Evolutionary conservation across 92 coral and sea anemone genomes (phyloP).

Genomic region (Actinostola sp.): DNA sequence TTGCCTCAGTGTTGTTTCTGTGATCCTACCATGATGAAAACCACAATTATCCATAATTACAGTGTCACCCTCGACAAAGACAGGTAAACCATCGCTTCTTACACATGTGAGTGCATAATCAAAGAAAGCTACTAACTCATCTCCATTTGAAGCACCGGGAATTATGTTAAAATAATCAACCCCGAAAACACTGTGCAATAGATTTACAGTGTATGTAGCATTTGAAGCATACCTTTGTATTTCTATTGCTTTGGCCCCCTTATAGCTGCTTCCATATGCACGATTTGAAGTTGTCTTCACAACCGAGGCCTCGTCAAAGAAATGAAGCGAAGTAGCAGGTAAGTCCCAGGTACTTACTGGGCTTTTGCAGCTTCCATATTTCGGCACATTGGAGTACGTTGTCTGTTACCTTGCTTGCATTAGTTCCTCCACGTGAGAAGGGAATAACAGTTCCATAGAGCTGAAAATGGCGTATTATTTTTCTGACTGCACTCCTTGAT

Average conservation of each 20-base stretch:
- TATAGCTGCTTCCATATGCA: slow-evolving; percentile 45
- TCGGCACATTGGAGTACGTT: slow-evolving; percentile 31
- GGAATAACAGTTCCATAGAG: neutral
- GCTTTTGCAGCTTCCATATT: slow-evolving; percentile 58
- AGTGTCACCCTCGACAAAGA: slow-evolving; percentile 46
- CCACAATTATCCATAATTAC: slow-evolving; percentile 69
- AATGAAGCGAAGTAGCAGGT: slow-evolving; percentile 30
- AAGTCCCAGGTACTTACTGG: slow-evolving; percentile 20
- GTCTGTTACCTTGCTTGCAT: slow-evolving; percentile 15
- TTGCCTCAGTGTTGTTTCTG: slow-evolving; percentile 32
- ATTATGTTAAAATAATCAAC: slow-evolving; percentile 52
- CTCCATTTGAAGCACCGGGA: slow-evolving; percentile 60
- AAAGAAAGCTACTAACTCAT: slow-evolving; percentile 47
- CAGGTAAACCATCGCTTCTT: slow-evolving; percentile 38
- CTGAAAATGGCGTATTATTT: slow-evolving; percentile 1
- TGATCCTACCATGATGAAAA: slow-evolving; percentile 48
- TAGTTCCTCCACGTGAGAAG: slow-evolving; percentile 1
- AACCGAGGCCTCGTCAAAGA: slow-evolving; percentile 53
- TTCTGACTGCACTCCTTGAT: neutral
- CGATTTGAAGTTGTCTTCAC: slow-evolving; percentile 48
- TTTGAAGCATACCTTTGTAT: slow-evolving; percentile 66
- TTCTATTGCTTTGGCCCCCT: slow-evolving; percentile 49
- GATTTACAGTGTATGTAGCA: slow-evolving; percentile 59
- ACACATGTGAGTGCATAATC: slow-evolving; percentile 49
- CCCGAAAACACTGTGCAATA: slow-evolving; percentile 55